Evolutionary conservation across 1,140 invertebrate genomes (phyloP), one percentile per base, ranked within the genome.

Genomic region (Cydia amplana): DNA sequence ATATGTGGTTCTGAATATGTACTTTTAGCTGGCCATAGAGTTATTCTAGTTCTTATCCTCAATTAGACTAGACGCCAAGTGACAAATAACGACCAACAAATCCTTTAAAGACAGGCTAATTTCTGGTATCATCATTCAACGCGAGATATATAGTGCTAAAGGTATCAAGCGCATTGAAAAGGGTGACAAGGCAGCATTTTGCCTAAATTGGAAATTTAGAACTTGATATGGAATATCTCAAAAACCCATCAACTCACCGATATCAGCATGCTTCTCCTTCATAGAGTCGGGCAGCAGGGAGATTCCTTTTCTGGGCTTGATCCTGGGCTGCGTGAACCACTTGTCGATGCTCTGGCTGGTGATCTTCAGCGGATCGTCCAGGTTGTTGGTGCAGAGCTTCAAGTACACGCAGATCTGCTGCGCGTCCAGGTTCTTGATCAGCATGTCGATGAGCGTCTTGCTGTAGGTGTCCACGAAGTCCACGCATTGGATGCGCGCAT

Each of bases 331-430:
- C 1, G 86, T 74, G 67, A 90, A 87, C 77, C 79, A 89, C 28
- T 83, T 85, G 74, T 93, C 89, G 20, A 92, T 90, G 0, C 65
- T 46, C 1, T 77, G 73, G 7, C 75, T 75, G 0, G 80, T 80
- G 7, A 90, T 23, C 14, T 83, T 80, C 20, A 91, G 72, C 0
- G 85, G 89, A 36, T 90, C 86, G 79, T 88, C 67, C 81, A 76
- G 60, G 85, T 92, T 83, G 77, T 93, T 91, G 12, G 83, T 83
- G 80, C 97, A 97, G 2, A 97, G 91, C 84, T 97, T 95, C 5
- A 97, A 84, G 79, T 94, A 96, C 9, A 95, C 94, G 78, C 97
- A 98, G 72, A 97, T 94, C 93, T 97, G 95, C 80, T 97, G 94
- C 2, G 97, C 95, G 79, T 95, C 95, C 73, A 97, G 94, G 82